Conservation (phyloP, 1,140 invertebrate species). For the Diorhabda carinulata region DNA sequence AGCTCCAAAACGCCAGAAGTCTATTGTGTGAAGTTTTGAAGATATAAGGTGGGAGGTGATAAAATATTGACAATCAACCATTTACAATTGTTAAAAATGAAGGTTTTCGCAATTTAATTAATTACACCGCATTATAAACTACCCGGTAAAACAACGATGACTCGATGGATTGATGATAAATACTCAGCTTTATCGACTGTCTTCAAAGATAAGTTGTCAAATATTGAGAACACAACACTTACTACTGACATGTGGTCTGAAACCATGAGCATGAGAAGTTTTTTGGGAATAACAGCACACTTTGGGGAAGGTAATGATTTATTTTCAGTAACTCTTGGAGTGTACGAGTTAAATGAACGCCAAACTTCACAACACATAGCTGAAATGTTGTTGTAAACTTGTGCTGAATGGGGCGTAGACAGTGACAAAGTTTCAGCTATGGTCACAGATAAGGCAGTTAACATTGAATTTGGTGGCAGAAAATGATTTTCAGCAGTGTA, state of each 20-base stretch:
- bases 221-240: neutral
- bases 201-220: neutral
- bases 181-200: neutral
- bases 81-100: neutral
- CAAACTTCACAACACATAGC: slow-evolving; percentile 41
- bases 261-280: no score
- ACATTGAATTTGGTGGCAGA: slow-evolving; percentile 47
- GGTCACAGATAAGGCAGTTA: slow-evolving; percentile 47
- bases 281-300: neutral
- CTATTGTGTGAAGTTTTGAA: neutral
- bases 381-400: slow-evolving; percentile 37
- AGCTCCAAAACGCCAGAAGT: neutral
- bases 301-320: slow-evolving; percentile 11
- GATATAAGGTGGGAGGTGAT: neutral
- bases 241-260: neutral
- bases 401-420: slow-evolving; percentile 43
- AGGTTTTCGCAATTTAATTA: neutral
- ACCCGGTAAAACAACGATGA: neutral
- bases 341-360: slow-evolving; percentile 37
- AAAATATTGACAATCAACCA: neutral
- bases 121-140: neutral
- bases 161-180: neutral
- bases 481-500: slow-evolving; percentile 23
- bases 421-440: slow-evolving; percentile 45
- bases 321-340: slow-evolving; percentile 34